Evolutionary conservation across 2,797 vertebrate genomes (phyloP), one percentile per base, ranked within the genome.

Genomic region (Crenuchus spilurus): DNA sequence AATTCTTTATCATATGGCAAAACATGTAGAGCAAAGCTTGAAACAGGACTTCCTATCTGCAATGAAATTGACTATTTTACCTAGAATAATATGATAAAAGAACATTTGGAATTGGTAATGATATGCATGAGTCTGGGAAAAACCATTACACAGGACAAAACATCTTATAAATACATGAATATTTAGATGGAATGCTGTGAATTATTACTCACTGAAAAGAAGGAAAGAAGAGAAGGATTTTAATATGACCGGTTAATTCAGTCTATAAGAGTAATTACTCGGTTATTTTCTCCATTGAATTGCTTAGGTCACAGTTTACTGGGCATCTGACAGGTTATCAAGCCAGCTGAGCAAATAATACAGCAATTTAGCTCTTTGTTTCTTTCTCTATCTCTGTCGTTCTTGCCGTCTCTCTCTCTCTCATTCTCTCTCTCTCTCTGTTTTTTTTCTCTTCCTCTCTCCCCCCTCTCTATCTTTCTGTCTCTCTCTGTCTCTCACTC

Each of bases 331-430:
- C 89, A 84, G 81, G 78, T 84, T 84, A 77, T 89, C 84, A 79
- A 78, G 83, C 83, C 81, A 85, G 85, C 66, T 85, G 85, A 87
- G 87, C 87, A 85, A 88, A 88, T 83, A 87, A 62, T 73, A 52
- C 60, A 68, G 33, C n/a, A n/a, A n/a, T n/a, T n/a, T n/a, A n/a
- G n/a, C n/a, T n/a, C n/a, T n/a, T n/a, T n/a, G n/a, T n/a, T n/a
- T n/a, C n/a, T n/a, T n/a, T 10, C 41, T 33, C 33, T 70, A 30
- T 60, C 31, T 70, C 51, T 46, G 28, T 42, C 35, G 22, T 20
- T 22, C n/a, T 41, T 9, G 26, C 33, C 8, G 3, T 35, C 33
- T 35, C 33, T 35, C 42, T 16, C 33, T 26, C 20, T 67, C 30
- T 55, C 35, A 48, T 55, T 55, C 51, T 51, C 28, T 37, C 41